Percentiles rank a stretch among this genome's conserved stretches.
Evolutionary conservation across 2,888 invertebrate species (phyloP).

Genomic region (Lapara coniferarum): DNA sequence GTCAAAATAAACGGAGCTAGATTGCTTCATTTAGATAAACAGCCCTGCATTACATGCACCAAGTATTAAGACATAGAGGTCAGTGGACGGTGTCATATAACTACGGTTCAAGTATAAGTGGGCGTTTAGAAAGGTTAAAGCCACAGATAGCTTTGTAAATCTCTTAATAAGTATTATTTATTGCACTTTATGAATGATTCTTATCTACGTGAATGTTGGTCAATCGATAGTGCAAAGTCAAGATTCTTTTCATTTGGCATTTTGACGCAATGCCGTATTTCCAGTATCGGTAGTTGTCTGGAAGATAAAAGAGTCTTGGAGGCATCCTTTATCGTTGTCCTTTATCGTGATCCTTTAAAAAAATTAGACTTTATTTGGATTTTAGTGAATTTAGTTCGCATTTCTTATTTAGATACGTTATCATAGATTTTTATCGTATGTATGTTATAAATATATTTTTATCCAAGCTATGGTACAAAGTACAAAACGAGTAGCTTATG

Average conservation of each 20-base stretch:
- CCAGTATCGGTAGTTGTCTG: background rate
- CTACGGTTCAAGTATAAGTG: background rate
- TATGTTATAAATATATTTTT: too few species aligned
- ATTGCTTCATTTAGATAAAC: background rate
- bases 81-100: background rate
- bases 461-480: too few species aligned
- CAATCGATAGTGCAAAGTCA: background rate
- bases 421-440: too few species aligned
- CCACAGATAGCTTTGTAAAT: background rate
- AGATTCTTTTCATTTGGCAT: background rate
- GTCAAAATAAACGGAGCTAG: background rate
- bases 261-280: slow-evolving; percentile 12
- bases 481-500: too few species aligned
- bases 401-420: too few species aligned
- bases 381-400: too few species aligned
- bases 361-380: too few species aligned
- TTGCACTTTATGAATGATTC: background rate
- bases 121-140: background rate
- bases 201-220: background rate
- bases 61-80: background rate
- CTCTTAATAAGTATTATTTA: background rate
- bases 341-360: too few species aligned
- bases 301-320: background rate
- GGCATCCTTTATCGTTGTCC: too few species aligned
- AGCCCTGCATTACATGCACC: background rate